These are phyloP conservation scores for Rissa tridactyla DNA, from an alignment of 2,113 vertebrate species.

Conservation along the genomic window DNA sequence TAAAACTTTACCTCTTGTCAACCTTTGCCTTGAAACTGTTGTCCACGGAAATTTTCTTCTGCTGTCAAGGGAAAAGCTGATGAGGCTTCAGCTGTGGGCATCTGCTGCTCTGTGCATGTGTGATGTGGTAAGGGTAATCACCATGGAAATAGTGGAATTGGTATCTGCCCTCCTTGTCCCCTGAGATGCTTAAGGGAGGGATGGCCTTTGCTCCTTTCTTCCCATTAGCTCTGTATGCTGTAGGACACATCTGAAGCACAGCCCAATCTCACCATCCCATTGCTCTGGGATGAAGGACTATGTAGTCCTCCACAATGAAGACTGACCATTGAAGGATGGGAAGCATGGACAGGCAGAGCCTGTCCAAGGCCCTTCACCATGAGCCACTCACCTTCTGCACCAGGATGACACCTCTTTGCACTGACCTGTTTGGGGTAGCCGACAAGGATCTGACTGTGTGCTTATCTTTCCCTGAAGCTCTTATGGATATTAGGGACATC, in stretches of 20 bases:
- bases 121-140: not conserved
- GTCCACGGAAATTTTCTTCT: not conserved
- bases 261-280: accelerated
- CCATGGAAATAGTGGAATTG: accelerated
- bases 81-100: not conserved
- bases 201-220: not conserved
- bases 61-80: not conserved
- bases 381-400: not conserved
- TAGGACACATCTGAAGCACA: not conserved
- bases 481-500: not conserved
- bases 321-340: not conserved
- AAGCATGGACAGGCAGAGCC: not conserved
- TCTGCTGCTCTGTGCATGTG: too few species aligned
- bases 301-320: not conserved
- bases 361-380: not conserved
- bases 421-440: accelerated
- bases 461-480: not conserved
- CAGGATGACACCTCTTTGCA: not conserved
- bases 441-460: not conserved
- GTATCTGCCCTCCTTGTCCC: not conserved
- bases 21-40: not conserved
- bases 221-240: not conserved
- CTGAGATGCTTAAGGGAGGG: not conserved
- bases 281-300: not conserved
- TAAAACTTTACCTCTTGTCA: not conserved